Evolutionary conservation across 2,797 vertebrate species (phyloP), one percentile per base, ranked within the genome.

Genomic region (Tympanoctomys barrerae): DNA sequence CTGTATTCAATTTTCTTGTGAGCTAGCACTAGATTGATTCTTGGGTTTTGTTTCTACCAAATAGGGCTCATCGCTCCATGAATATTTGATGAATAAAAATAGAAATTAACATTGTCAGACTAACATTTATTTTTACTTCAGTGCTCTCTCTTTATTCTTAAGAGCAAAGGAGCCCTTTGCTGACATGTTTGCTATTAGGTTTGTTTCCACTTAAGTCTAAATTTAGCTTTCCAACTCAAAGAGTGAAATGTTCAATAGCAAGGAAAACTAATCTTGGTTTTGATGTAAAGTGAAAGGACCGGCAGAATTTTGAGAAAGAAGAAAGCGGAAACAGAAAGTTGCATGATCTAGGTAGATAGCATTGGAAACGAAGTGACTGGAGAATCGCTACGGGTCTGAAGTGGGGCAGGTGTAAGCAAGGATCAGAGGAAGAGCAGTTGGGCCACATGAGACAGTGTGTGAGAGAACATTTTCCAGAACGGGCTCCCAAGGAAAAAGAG

Each of bases 31-130:
- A 42, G 75, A 68, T 80, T 87, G 33, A 66, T 31, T 92, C 62
- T 62, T 68, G 5, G 26, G 92, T 75, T 91, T 0, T 12, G 12
- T 62, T 85, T 90, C 49, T 77, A 66, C 13, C 3, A 57, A 57
- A 57, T 13, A 21, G 8, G 80, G 33, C 66, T 95, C 59, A 61
- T 33, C 33, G 49, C 12, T 73, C 13, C 52, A 19, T 77, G 46
- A 87, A 87, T 81, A 59, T 70, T 57, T 86, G n/a, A 87, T 62
- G 13, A 90, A 85, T 92, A 19, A 90, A 64, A 71, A 13, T n/a
- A 94, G 73, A 52, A 79, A 28, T 49, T 91, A 86, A 77, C 5
- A 52, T 11, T 86, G 21, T 59, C 71, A 93, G 3, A 66, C 11
- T 36, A 90, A 90, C 5, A 42, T 52, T 31, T 87, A 24, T 62